Base-by-base conservation (phyloP, 2,888 invertebrate species). In the Parthenolecanium corni region DNA sequence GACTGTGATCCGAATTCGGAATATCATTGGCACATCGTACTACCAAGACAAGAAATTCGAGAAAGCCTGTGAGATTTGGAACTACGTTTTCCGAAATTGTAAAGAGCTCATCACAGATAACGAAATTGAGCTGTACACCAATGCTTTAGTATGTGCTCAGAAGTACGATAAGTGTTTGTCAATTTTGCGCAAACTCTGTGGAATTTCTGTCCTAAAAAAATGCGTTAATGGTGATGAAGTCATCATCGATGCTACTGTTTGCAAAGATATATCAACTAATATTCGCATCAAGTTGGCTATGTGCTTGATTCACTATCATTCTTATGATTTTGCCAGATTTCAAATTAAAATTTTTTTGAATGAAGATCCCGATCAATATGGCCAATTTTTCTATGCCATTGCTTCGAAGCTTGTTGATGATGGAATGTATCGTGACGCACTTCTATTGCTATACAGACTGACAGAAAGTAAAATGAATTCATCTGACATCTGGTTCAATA, bases 341-440 rank as follows among this genome's bases (percentile, higher is more conserved):
- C 31, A 74, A 88, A n/a, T 73, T 87, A 5, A 76, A 79, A 64
- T 80, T 80, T 67, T 78, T 85, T 52, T 76, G 83, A 54, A 72
- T 76, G 61, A 61, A 68, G 80, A 85, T 73, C 83, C 86, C 0
- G 86, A 89, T 70, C 81, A 81, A 61, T 83, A 85, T 62, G 90
- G 93, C 0, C 93, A 95, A 75, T 77, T 93, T 40, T 92, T 85
- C 72, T 80, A 94, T 71, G 95, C 95, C 72, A 82, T 95, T 63
- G 90, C 89, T 6, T 94, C 95, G 75, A 89, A 92, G 4, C 79
- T 91, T 49, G 91, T 93, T 79, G 79, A 82, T 51, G 82, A 82
- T 67, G 79, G 82, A 11, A 79, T 82, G 67, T 84, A 83, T 72
- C 74, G 79, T 11, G 79, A 84, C 65, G 91, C 94, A 1, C 77